Conservation (phyloP, 2,888 invertebrate genomes). For the Poecilobothrus nobilitatus region DNA sequence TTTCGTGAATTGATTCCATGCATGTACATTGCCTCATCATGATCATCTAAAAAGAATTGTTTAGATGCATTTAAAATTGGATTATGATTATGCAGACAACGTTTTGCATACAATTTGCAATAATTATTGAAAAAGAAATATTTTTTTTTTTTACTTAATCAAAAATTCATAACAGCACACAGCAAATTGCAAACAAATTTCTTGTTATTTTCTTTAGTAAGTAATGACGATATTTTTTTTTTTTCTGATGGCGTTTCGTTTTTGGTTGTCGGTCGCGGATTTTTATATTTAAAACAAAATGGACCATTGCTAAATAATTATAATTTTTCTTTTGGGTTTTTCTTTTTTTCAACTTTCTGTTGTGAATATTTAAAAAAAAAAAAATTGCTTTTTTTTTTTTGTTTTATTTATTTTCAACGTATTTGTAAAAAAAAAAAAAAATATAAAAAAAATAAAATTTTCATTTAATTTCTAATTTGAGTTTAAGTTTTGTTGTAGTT, state of each 20-base stretch:
- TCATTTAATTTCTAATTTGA: not conserved
- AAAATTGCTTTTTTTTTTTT: too few species aligned
- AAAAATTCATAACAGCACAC: not conserved
- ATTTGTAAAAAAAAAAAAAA: too few species aligned
- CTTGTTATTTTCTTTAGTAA: not conserved
- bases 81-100: slow-evolving; percentile 26
- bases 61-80: slow-evolving; percentile 12
- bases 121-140: not conserved
- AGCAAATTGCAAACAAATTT: not conserved
- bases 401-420: not conserved
- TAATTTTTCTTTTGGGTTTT: not conserved
- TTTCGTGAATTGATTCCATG: not conserved
- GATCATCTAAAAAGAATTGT: not conserved
- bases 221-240: not conserved
- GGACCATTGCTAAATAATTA: not conserved
- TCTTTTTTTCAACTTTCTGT: not conserved
- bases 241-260: not conserved
- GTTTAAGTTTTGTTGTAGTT: not conserved
- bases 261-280: not conserved
- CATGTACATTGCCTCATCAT: not conserved
- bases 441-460: too few species aligned
- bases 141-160: not conserved
- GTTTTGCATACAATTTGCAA: slow-evolving; percentile 18
- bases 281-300: not conserved
- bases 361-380: not conserved